These are phyloP conservation scores for Catagonus wagneri DNA, from an alignment of 2,113 vertebrate genomes.

Conservation along the genomic window DNA sequence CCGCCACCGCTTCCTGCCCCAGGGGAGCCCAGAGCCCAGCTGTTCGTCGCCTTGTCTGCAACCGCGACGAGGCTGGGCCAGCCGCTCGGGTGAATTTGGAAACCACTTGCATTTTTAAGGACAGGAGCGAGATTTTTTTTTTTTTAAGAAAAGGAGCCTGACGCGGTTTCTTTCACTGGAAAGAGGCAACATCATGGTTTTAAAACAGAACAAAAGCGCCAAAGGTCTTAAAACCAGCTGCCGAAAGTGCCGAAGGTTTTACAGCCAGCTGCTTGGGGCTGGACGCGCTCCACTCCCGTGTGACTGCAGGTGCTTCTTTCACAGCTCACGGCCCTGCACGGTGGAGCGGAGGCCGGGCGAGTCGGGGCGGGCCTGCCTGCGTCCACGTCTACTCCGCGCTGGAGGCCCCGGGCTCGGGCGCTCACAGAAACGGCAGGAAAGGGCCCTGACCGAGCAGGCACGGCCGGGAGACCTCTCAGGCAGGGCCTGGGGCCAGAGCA, in stretches of 20 bases:
- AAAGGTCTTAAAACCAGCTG: neutral
- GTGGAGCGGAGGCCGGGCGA: neutral
- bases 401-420: neutral
- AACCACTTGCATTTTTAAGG: too few relatives aligned
- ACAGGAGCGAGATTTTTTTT: neutral
- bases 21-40: neutral
- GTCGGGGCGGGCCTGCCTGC: neutral
- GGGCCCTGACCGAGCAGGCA: accelerated
- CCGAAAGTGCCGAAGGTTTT: too few relatives aligned
- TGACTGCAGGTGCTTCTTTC: accelerated
- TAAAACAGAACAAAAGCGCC: neutral
- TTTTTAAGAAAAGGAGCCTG: neutral
- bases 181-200: neutral
- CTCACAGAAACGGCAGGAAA: neutral
- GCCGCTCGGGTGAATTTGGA: neutral
- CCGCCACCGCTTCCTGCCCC: neutral
- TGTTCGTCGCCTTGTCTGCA: accelerated
- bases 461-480: neutral
- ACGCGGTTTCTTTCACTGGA: neutral
- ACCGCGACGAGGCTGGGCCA: neutral
- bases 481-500: neutral
- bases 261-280: neutral
- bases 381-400: accelerated
- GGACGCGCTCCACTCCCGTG: neutral
- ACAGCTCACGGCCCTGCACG: accelerated